Conservation (phyloP, 2,888 invertebrate genomes). For the Microctonus hyperodae region DNA sequence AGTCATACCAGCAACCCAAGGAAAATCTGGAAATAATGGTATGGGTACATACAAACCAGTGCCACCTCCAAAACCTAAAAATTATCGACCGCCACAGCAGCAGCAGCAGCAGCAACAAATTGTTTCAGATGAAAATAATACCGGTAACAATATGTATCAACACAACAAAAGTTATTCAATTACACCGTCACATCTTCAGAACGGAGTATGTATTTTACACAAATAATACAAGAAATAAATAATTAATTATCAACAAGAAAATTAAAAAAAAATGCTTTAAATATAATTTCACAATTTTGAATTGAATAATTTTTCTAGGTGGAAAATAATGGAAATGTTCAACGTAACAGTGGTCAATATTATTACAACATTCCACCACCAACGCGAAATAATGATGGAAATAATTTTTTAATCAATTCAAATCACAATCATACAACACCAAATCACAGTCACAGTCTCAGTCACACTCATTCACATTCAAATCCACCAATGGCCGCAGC, state of each 20-base stretch:
- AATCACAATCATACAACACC: conserved; percentile 53
- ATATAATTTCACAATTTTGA: no score
- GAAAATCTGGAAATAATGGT: conserved; percentile 42
- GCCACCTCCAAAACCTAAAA: conserved; percentile 92
- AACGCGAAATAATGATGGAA: conserved; percentile 49
- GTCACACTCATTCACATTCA: conserved; percentile 57
- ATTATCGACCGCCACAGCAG: conserved; percentile 81
- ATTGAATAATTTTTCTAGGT: conserved; percentile 51
- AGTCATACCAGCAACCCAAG: conserved; percentile 56
- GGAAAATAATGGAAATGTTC: conserved; percentile 65
- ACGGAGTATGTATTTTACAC: conserved; percentile 61
- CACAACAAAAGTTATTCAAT: conserved; percentile 66
- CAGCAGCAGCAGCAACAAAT: conserved; percentile 60
- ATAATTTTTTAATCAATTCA: conserved; percentile 46
- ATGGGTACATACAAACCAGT: conserved; percentile 79
- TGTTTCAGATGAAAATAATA: conserved; percentile 55
- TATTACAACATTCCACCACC: conserved; percentile 65
- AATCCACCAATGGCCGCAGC: conserved; percentile 55
- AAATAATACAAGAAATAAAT: neutral
- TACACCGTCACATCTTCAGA: conserved; percentile 64
- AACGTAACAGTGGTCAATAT: conserved; percentile 65
- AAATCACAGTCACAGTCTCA: conserved; percentile 57
- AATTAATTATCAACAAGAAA: no score
- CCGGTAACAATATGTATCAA: conserved; percentile 59
- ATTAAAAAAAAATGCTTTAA: no score